Conservation (phyloP, 2,797 vertebrate species). For the Megalops cyprinoides region DNA sequence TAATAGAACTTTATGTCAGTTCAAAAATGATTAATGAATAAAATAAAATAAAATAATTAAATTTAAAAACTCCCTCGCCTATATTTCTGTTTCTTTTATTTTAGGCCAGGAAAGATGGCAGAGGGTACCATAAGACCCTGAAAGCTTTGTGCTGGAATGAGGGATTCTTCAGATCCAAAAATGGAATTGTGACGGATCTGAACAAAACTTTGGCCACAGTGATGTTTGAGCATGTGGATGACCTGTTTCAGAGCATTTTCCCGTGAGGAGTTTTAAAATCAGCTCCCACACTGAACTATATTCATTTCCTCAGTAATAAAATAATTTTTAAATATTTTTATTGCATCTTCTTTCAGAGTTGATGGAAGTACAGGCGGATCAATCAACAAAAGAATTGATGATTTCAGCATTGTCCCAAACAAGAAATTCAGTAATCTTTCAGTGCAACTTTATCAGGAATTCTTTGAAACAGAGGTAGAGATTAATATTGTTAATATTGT, state of each 20-base stretch:
- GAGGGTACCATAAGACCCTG: fast-evolving
- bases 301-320: no score
- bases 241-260: slow-evolving; percentile 54
- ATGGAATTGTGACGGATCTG: slow-evolving; percentile 36
- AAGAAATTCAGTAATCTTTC: no score
- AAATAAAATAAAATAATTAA: no score
- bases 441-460: slow-evolving; percentile 40
- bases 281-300: no score
- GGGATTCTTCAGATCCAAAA: slow-evolving; percentile 20
- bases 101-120: fast-evolving
- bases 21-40: no score
- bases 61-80: no score
- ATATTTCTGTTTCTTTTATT: not conserved
- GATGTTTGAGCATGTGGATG: slow-evolving; percentile 50
- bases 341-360: slow-evolving; percentile 57
- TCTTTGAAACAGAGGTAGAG: slow-evolving; percentile 52
- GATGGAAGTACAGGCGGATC: slow-evolving; percentile 25
- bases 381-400: slow-evolving; percentile 36
- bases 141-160: slow-evolving; percentile 17
- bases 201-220: slow-evolving; percentile 40
- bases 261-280: no score
- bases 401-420: slow-evolving; percentile 47
- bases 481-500: not conserved
- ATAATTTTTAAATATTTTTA: no score
- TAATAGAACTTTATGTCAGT: no score